A percentile compares a stretch with the other conserved stretches of the same genome.
phyloP scores from a whole-genome alignment of 2,888 invertebrate genomes.

The Cyrtodaria siliqua region DNA sequence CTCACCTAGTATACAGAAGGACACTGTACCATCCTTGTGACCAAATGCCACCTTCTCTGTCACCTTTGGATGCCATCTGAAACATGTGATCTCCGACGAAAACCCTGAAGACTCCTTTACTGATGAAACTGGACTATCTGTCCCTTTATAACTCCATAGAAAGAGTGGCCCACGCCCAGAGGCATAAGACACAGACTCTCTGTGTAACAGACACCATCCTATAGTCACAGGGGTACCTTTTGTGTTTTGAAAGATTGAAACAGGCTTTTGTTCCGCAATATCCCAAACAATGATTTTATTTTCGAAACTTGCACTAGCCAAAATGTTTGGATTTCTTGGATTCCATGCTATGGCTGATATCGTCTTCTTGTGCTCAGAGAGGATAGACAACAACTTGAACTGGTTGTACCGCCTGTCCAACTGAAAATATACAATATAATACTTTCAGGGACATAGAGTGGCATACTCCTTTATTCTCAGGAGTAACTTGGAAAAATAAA shows the following conservation, averaged over 20 bases:
- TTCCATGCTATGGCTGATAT: conserved; percentile 86
- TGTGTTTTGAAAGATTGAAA: conserved; percentile 78
- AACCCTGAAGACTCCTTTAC: conserved; percentile 78
- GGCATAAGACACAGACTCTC: conserved; percentile 77
- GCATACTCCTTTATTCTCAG: no score
- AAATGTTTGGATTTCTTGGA: conserved; percentile 82
- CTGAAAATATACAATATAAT: no score
- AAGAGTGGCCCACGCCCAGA: conserved; percentile 81
- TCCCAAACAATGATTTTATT: conserved; percentile 85
- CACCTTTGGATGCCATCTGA: conserved; percentile 84
- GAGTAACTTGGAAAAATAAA: no score
- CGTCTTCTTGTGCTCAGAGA: conserved; percentile 86
- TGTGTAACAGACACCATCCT: conserved; percentile 82
- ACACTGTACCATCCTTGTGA: conserved; percentile 85
- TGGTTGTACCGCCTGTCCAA: conserved; percentile 83
- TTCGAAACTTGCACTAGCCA: conserved; percentile 85
- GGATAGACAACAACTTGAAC: conserved; percentile 85
- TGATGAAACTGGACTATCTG: conserved; percentile 40
- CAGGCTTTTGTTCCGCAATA: conserved; percentile 80
- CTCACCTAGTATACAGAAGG: conserved; percentile 81
- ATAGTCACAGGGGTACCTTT: conserved; percentile 77
- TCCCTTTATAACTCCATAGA: conserved; percentile 81
- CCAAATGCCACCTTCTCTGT: conserved; percentile 83
- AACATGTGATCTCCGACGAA: conserved; percentile 75
- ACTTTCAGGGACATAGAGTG: no score